Evolutionary conservation across 2,113 vertebrate genomes (phyloP).

Genomic region (Nematolebias whitei): DNA sequence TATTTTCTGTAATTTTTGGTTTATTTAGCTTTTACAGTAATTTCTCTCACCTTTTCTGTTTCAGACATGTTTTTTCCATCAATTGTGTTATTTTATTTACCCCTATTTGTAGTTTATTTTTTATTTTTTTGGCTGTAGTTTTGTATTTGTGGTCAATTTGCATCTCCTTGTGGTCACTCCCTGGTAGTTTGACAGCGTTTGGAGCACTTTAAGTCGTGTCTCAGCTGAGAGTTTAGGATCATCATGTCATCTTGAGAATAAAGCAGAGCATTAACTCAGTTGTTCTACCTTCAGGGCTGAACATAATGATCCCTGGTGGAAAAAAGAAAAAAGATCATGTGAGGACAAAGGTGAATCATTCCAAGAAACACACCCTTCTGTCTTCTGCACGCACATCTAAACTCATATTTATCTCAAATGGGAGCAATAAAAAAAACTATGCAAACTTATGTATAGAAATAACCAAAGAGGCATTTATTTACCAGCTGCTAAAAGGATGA

Average conservation of each 20-base stretch:
- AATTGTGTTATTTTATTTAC: not conserved
- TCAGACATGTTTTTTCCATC: no score
- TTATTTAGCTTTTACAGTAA: no score
- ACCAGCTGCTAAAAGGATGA: no score
- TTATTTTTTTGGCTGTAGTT: not conserved
- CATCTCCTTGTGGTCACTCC: not conserved
- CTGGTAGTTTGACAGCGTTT: not conserved
- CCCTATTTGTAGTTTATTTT: no score
- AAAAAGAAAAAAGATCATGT: slow-evolving; percentile 45
- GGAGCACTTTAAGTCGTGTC: not conserved
- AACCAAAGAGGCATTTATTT: not conserved
- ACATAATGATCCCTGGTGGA: slow-evolving; percentile 44
- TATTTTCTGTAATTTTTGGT: no score
- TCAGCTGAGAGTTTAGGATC: slow-evolving; percentile 4
- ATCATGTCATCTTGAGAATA: slow-evolving; percentile 9
- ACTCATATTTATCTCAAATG: slow-evolving; percentile 4
- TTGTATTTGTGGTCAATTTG: not conserved
- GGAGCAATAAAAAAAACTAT: slow-evolving; percentile 17
- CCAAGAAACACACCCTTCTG: slow-evolving; percentile 30
- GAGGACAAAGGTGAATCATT: slow-evolving; percentile 47
- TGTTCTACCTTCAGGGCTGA: slow-evolving; percentile 46
- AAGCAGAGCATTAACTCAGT: slow-evolving; percentile 23
- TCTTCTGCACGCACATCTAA: slow-evolving; percentile 24
- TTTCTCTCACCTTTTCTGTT: not conserved
- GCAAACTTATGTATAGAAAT: not conserved